Conservation (phyloP, 35 echinoderm and acorn worm species). For the Ptychodera flava region DNA sequence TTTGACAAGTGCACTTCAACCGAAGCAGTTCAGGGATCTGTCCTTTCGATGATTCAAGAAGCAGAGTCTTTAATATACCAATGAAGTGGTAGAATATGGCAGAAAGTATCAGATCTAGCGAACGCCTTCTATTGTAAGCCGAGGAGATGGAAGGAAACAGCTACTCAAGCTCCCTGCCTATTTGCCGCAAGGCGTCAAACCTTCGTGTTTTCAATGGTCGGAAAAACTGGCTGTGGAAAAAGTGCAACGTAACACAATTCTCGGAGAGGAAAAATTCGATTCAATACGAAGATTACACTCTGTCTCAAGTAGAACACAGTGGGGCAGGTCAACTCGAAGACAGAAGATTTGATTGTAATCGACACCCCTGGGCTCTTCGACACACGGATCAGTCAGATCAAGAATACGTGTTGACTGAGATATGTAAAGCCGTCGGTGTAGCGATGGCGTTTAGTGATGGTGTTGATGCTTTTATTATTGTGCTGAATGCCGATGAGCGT, state of each 20-base stretch:
- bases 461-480: not conserved
- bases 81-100: too few species aligned
- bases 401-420: not conserved
- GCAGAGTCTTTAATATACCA: too few species aligned
- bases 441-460: not conserved
- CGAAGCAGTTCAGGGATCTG: too few species aligned
- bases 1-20: too few species aligned
- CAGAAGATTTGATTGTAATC: not conserved
- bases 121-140: too few species aligned
- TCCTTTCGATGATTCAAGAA: too few species aligned
- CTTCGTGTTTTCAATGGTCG: not conserved
- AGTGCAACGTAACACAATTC: not conserved
- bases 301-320: not conserved
- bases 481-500: not conserved
- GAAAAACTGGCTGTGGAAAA: not conserved
- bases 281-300: not conserved
- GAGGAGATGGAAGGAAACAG: too few species aligned
- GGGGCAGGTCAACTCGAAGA: not conserved
- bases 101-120: too few species aligned
- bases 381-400: too few species aligned
- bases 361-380: not conserved
- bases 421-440: not conserved
- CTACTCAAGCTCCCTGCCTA: too few species aligned
- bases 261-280: not conserved
- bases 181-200: too few species aligned